Percentiles rank a stretch among this genome's conserved stretches.
These are phyloP conservation scores for Sebastes fasciatus DNA, from an alignment of 2,113 vertebrate genomes.

Conservation along the genomic window DNA sequence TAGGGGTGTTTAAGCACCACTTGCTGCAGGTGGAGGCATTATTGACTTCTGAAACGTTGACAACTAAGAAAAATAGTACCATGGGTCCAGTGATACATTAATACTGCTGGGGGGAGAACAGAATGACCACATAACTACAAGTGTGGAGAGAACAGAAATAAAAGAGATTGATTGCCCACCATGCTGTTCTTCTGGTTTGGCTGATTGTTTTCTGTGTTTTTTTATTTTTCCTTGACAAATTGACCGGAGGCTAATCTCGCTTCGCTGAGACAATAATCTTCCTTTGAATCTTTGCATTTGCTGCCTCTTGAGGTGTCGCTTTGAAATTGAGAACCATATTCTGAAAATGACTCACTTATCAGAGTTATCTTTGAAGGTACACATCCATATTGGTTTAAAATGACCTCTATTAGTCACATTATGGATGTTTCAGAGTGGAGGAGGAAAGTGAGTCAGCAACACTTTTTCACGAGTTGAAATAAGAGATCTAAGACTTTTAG, in stretches of 20 bases:
- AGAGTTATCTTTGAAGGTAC: constrained; percentile 4
- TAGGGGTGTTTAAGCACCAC: background rate
- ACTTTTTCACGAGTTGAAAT: background rate
- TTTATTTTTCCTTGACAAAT: constrained; percentile 21
- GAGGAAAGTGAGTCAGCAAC: background rate
- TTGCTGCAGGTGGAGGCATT: background rate
- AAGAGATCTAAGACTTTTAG: background rate
- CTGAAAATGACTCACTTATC: background rate
- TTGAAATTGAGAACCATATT: background rate
- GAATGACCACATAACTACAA: constrained; percentile 30
- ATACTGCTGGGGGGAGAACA: background rate
- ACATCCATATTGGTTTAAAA: constrained; percentile 17
- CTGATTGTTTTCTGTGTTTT: constrained; percentile 42
- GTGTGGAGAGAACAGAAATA: constrained; percentile 19
- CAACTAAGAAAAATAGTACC: background rate
- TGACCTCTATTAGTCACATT: background rate
- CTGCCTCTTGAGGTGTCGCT: background rate
- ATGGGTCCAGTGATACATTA: background rate
- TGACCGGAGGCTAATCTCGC: constrained; percentile 27
- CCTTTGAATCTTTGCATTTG: constrained; percentile 22
- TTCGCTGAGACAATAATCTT: constrained; percentile 30
- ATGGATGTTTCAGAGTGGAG: background rate
- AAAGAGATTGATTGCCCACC: constrained; percentile 34
- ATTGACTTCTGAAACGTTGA: background rate
- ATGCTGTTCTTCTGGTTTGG: constrained; percentile 17